Evolutionary conservation across 2,113 vertebrate species (phyloP).

Genomic region (Psilopsiagon aurifrons): DNA sequence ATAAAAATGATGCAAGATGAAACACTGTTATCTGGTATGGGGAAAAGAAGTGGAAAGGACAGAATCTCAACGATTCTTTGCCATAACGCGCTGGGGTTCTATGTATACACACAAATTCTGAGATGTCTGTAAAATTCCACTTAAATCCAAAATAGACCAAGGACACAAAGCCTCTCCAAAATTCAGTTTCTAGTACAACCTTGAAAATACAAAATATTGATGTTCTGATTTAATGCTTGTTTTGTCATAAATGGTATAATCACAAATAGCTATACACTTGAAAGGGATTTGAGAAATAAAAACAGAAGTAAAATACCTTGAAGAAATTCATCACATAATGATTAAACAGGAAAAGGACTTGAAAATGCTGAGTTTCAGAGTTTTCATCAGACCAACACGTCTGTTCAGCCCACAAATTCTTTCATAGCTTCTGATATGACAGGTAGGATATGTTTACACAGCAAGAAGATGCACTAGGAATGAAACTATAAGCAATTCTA

Average conservation of each 20-base stretch:
- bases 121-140: background rate
- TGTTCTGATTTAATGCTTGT: background rate
- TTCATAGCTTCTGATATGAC: background rate
- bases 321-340: background rate
- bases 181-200: background rate
- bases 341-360: background rate
- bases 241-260: background rate
- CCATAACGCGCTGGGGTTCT: background rate
- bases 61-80: background rate
- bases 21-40: background rate
- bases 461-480: background rate
- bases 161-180: background rate
- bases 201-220: background rate
- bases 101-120: background rate
- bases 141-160: background rate
- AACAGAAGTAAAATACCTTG: background rate
- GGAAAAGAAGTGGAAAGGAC: background rate
- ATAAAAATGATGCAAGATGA: background rate
- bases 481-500: background rate
- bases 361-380: background rate
- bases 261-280: background rate
- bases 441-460: background rate
- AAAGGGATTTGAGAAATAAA: background rate
- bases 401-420: background rate
- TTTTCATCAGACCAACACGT: background rate